A percentile compares a stretch with the other conserved stretches of the same genome.
These are phyloP conservation scores for Platysternon megacephalum DNA, from an alignment of 2,113 vertebrate species.

Conservation along the genomic window DNA sequence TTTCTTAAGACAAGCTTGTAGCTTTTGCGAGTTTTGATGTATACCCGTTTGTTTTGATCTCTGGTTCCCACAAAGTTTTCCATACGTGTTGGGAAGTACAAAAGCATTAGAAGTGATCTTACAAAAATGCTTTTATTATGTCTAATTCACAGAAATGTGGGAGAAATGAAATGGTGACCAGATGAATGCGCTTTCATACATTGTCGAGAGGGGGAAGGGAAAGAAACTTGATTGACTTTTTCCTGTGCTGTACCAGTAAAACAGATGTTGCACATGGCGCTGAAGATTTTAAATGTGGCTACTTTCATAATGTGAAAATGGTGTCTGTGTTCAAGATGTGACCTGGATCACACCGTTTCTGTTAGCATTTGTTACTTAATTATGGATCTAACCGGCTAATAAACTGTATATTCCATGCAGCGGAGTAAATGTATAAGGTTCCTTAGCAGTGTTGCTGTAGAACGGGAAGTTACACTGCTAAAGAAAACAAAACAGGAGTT, in stretches of 20 bases:
- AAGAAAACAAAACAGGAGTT: neutral
- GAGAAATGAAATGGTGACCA: slow-evolving; percentile 26
- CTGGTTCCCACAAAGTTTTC: neutral
- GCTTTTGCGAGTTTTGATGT: neutral
- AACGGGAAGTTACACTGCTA: neutral
- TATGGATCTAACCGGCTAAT: neutral
- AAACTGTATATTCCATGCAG: neutral
- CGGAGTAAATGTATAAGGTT: neutral
- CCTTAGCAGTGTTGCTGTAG: neutral
- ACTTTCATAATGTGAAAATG: neutral
- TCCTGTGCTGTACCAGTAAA: slow-evolving; percentile 45
- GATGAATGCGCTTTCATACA: slow-evolving; percentile 38
- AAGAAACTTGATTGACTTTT: slow-evolving; percentile 66
- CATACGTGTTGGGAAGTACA: neutral
- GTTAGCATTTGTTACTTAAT: neutral
- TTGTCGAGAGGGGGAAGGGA: slow-evolving; percentile 5
- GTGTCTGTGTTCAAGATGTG: slow-evolving; percentile 68
- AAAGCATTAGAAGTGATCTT: neutral
- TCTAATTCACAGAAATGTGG: slow-evolving; percentile 16
- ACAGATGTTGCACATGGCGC: slow-evolving; percentile 49
- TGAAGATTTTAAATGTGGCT: slow-evolving; percentile 30
- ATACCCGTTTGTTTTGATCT: neutral
- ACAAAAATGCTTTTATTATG: neutral
- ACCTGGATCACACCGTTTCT: neutral
- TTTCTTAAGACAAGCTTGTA: neutral